These are phyloP conservation scores for Corythoichthys haematopterus DNA, from an alignment of 2,113 vertebrate species.

Conservation along the genomic window DNA sequence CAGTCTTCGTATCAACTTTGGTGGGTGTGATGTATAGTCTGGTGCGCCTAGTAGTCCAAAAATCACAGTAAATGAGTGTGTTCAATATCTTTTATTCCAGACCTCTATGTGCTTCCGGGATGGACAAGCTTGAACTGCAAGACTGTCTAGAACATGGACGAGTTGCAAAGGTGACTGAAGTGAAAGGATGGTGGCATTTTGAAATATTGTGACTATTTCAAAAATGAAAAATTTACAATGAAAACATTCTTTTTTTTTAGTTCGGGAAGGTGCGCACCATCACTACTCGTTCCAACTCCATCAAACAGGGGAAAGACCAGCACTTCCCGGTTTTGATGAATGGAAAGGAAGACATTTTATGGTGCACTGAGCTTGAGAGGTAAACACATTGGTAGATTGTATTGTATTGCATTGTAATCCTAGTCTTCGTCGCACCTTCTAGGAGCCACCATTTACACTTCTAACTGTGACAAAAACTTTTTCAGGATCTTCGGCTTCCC, in stretches of 20 bases:
- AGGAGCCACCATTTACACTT: background rate
- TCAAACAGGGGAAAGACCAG: conserved; percentile 85
- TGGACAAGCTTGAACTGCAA: conserved; percentile 87
- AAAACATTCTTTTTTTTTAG: conserved; percentile 61
- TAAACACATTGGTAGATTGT: conserved; percentile 44
- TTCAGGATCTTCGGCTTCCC: conserved; percentile 92
- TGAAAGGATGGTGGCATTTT: background rate
- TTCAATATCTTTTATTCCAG: conserved; percentile 51
- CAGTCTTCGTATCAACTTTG: too few relatives aligned
- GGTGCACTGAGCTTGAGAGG: conserved; percentile 89
- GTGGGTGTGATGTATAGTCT: too few relatives aligned
- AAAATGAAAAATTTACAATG: background rate
- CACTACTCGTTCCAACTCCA: conserved; percentile 85
- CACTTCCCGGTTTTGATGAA: too few relatives aligned
- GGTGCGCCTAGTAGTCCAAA: too few relatives aligned
- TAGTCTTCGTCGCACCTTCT: background rate
- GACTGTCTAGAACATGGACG: conserved; percentile 86
- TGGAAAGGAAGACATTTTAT: conserved; percentile 85
- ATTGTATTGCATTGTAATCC: background rate
- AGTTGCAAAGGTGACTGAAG: conserved; percentile 77
- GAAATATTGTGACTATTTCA: background rate
- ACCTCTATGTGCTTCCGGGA: conserved; percentile 81
- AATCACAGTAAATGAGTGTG: too few relatives aligned
- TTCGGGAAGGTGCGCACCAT: conserved; percentile 87
- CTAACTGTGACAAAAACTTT: background rate